These are phyloP conservation scores for Epizoanthus fatuus DNA, from an alignment of 92 coral and sea anemone species.

Conservation along the genomic window DNA sequence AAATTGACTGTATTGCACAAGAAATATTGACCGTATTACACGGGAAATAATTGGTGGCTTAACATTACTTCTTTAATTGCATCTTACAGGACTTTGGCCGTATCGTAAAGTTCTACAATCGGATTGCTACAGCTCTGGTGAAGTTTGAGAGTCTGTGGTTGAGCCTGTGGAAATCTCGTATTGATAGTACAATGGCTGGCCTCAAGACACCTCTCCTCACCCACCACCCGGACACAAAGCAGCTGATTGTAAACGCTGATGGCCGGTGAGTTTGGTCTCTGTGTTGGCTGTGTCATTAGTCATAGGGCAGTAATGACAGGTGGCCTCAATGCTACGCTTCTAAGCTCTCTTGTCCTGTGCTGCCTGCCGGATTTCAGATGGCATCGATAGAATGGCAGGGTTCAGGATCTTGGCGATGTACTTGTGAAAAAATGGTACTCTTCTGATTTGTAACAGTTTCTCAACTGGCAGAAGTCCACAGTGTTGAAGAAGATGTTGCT, in stretches of 20 bases:
- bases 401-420: too few species aligned
- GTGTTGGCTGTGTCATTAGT: background rate
- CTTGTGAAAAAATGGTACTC: too few species aligned
- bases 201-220: constrained; percentile 86
- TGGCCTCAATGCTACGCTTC: background rate
- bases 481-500: too few species aligned
- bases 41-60: background rate
- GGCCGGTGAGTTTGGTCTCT: constrained; percentile 75
- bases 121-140: constrained; percentile 97
- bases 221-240: constrained; percentile 82
- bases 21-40: too few species aligned
- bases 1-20: too few species aligned
- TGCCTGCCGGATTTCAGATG: too few species aligned
- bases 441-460: too few species aligned
- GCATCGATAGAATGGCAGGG: too few species aligned
- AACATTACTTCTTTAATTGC: background rate
- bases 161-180: constrained; percentile 95
- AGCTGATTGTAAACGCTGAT: constrained; percentile 95
- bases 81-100: constrained; percentile 89
- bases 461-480: too few species aligned
- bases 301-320: background rate
- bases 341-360: background rate
- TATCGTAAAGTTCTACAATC: constrained; percentile 95
- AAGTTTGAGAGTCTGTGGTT: constrained; percentile 99
- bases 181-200: constrained; percentile 91